A percentile compares a stretch with the other conserved stretches of the same genome.
These are phyloP conservation scores for Osmoderma eremita DNA, from an alignment of 2,888 invertebrate genomes.

Conservation along the genomic window DNA sequence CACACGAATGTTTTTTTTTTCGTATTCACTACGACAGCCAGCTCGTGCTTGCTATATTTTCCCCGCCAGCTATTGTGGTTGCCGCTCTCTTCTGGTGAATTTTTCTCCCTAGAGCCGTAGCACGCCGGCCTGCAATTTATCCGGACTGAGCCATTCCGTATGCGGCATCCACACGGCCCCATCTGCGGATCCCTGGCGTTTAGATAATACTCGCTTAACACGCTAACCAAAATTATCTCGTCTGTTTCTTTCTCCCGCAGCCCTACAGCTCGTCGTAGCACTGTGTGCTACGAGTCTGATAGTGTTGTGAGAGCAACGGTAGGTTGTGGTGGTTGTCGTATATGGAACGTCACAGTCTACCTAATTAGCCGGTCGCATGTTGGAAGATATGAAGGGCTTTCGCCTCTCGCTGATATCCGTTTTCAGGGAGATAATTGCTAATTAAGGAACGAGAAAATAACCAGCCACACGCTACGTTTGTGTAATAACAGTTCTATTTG, in stretches of 20 bases:
- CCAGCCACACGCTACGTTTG: no score
- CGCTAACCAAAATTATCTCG: slow-evolving; percentile 27
- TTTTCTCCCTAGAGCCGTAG: not conserved
- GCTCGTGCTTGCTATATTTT: not conserved
- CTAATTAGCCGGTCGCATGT: no score
- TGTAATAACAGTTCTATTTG: no score
- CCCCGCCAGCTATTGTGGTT: not conserved
- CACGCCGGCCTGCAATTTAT: not conserved
- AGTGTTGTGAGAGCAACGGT: not conserved
- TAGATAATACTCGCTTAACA: slow-evolving; percentile 25
- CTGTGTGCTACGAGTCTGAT: not conserved
- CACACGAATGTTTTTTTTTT: no score
- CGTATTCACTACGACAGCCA: no score
- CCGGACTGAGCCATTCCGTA: not conserved
- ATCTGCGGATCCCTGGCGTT: slow-evolving; percentile 8
- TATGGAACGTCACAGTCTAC: not conserved
- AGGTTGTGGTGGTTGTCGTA: not conserved
- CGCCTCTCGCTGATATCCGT: no score
- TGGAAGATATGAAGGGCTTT: no score
- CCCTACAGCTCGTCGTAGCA: not conserved
- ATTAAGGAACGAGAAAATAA: no score
- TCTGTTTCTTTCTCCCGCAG: not conserved
- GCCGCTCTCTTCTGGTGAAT: not conserved
- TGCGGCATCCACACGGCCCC: not conserved
- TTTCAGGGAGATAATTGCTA: no score